Percentiles rank a stretch among this genome's conserved stretches.
These are phyloP conservation scores for Gymnarchus niloticus DNA, from an alignment of 2,113 vertebrate genomes.

Conservation along the genomic window DNA sequence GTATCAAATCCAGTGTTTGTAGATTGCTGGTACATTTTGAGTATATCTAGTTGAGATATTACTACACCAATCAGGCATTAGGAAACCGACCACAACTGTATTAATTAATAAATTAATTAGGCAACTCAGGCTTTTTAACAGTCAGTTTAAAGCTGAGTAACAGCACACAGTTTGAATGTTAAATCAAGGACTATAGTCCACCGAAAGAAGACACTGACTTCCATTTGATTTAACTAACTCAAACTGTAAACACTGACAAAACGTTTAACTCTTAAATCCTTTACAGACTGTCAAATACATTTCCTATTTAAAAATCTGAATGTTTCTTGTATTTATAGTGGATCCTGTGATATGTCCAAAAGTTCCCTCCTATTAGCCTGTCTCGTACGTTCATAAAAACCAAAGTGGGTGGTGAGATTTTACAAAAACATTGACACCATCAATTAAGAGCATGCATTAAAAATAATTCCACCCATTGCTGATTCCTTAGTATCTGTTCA, in stretches of 20 bases:
- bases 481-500: too few species aligned
- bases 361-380: background rate
- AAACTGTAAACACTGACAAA: background rate
- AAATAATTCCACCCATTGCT: background rate
- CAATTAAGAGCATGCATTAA: too few species aligned
- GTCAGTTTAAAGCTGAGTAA: background rate
- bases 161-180: background rate
- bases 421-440: background rate
- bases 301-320: background rate
- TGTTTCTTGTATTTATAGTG: background rate
- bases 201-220: background rate
- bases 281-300: background rate
- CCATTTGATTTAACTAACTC: background rate
- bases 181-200: background rate
- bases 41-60: background rate
- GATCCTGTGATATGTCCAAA: background rate
- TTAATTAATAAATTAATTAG: too few species aligned
- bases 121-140: background rate
- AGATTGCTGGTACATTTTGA: too few species aligned
- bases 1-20: background rate
- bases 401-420: background rate
- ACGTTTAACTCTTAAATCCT: background rate
- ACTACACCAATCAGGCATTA: background rate
- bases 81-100: background rate
- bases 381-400: background rate